Conservation (phyloP, 1,140 invertebrate genomes). For the Sitophilus oryzae region DNA sequence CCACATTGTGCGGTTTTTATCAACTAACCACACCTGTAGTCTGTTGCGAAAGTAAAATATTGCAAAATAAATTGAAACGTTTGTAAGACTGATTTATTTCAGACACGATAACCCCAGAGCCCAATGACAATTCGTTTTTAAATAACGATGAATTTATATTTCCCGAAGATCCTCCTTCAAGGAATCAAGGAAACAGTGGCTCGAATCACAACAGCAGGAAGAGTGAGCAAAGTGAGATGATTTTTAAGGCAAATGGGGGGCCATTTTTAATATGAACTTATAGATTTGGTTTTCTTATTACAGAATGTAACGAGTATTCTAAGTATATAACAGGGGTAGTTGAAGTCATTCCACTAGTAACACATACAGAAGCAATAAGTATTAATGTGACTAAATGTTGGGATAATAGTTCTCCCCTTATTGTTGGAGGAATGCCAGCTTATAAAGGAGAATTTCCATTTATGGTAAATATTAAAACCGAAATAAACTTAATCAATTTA, state of each 20-base stretch:
- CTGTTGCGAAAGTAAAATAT: conserved; percentile 37
- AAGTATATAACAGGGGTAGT: conserved; percentile 37
- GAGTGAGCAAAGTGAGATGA: conserved; percentile 29
- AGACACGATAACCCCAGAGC: neutral
- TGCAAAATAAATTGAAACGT: conserved; percentile 5
- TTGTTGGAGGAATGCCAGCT: conserved; percentile 51
- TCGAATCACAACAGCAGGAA: conserved; percentile 9
- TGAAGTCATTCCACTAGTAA: conserved; percentile 41
- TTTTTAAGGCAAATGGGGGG: neutral
- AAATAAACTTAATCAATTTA: neutral
- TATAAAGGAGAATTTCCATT: conserved; percentile 53
- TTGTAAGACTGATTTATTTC: neutral
- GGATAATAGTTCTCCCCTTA: conserved; percentile 44
- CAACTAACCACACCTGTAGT: conserved; percentile 34
- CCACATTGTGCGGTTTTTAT: conserved; percentile 36
- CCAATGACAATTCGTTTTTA: neutral
- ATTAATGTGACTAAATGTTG: conserved; percentile 42
- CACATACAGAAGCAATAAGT: conserved; percentile 34
- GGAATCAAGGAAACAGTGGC: neutral
- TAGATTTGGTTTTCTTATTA: conserved; percentile 28
- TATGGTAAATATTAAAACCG: conserved; percentile 51
- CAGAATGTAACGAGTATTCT: conserved; percentile 46
- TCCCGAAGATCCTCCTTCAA: neutral
- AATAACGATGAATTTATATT: neutral
- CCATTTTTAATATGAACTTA: neutral